These are phyloP conservation scores for Apodemus sylvaticus DNA, from an alignment of 2,113 vertebrate species.

Conservation along the genomic window DNA sequence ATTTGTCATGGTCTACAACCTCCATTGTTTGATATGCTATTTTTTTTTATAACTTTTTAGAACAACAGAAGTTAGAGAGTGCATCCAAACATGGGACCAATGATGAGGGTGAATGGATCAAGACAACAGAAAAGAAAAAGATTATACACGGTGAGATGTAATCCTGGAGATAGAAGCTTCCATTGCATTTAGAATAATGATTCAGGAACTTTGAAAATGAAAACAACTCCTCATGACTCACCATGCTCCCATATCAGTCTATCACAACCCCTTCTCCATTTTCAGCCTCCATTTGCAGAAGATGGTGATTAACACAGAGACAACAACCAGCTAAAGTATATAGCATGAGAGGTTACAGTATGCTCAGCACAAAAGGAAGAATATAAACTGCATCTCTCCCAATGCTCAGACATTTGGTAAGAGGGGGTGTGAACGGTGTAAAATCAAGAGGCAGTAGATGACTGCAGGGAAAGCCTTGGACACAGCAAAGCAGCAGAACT, in stretches of 20 bases:
- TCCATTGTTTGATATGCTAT: background rate
- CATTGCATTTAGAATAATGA: fast-evolving
- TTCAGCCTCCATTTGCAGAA: background rate
- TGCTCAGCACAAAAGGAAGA: background rate
- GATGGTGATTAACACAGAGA: background rate
- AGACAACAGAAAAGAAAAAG: background rate
- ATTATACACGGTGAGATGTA: background rate
- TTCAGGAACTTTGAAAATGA: background rate
- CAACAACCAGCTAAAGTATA: too few relatives aligned
- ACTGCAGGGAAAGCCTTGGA: too few relatives aligned
- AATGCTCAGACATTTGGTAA: too few relatives aligned
- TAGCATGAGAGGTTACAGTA: background rate
- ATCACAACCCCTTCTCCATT: background rate
- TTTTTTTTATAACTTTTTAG: background rate
- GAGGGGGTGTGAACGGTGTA: background rate
- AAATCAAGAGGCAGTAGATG: background rate
- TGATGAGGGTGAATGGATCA: background rate
- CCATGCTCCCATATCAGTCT: background rate
- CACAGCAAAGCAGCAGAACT: background rate
- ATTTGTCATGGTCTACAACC: background rate
- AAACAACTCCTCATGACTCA: background rate
- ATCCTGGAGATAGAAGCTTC: background rate
- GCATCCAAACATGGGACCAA: background rate
- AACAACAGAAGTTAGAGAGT: background rate
- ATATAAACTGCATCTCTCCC: background rate